phyloP scores from a whole-genome alignment of 2,888 invertebrate genomes.

The Mesopsocus fuscifrons region DNA sequence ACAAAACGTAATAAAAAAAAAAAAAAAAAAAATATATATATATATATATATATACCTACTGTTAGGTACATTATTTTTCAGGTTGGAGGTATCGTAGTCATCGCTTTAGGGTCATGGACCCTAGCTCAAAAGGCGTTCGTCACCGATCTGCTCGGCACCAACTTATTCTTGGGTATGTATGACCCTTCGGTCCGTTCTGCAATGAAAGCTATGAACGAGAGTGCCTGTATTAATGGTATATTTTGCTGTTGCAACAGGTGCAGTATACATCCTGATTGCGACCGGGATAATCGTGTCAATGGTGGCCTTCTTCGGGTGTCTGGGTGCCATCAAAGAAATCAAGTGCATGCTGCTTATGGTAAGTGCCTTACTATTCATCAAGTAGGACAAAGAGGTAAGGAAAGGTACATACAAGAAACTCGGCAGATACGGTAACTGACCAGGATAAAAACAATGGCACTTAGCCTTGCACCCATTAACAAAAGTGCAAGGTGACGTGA shows the following conservation, averaged over 20 bases:
- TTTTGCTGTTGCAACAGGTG: slow-evolving; percentile 23
- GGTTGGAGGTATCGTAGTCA: slow-evolving; percentile 59
- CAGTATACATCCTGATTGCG: slow-evolving; percentile 64
- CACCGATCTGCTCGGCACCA: slow-evolving; percentile 66
- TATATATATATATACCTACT: too few species aligned
- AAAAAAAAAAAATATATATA: too few species aligned
- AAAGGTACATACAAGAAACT: too few species aligned
- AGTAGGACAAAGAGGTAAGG: too few species aligned
- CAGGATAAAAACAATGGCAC: too few species aligned
- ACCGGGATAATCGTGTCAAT: slow-evolving; percentile 65
- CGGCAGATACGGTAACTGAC: too few species aligned
- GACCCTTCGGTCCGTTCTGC: not conserved
- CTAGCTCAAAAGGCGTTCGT: slow-evolving; percentile 67
- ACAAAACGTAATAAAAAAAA: too few species aligned
- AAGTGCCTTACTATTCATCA: slow-evolving; percentile 23
- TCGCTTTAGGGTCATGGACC: slow-evolving; percentile 70
- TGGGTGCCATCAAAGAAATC: slow-evolving; percentile 86
- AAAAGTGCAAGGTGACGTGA: too few species aligned
- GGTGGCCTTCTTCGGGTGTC: slow-evolving; percentile 77
- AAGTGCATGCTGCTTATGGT: slow-evolving; percentile 85
- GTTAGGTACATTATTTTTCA: slow-evolving; percentile 31
- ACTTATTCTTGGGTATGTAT: slow-evolving; percentile 47
- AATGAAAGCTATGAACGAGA: too few species aligned
- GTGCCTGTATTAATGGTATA: not conserved
- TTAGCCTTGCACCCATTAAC: too few species aligned